phyloP scores from a whole-genome alignment of 2,113 vertebrate genomes.

The Coturnix japonica region DNA sequence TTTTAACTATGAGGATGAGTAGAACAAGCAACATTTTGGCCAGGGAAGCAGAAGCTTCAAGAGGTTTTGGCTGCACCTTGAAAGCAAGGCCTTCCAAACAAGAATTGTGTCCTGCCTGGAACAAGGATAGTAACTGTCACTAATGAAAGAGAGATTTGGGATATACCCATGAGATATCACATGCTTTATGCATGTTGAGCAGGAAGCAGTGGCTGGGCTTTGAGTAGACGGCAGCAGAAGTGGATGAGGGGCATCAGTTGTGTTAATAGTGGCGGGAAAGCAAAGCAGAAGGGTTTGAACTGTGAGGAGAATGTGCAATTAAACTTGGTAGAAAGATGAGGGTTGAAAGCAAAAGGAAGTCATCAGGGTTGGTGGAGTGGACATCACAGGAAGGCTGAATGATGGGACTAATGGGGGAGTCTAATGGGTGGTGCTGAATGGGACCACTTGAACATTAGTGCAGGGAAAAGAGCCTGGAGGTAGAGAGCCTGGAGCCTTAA shows the following conservation, averaged over 20 bases:
- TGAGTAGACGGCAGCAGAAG: neutral
- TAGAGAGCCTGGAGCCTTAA: neutral
- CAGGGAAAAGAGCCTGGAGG: neutral
- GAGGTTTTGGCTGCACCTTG: neutral
- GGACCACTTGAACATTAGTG: neutral
- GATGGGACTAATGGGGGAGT: neutral
- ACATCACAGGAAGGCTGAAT: slow-evolving; percentile 4
- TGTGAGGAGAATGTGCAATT: neutral
- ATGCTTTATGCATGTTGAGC: neutral
- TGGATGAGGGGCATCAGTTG: neutral
- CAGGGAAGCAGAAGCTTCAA: neutral
- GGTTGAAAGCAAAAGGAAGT: slow-evolving; percentile 14
- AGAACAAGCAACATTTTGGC: neutral
- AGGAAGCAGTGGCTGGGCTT: neutral
- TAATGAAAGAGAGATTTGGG: neutral
- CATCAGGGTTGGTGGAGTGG: neutral
- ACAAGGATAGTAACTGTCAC: neutral
- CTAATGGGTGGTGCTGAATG: neutral
- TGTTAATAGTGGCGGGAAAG: neutral
- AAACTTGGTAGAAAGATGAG: neutral
- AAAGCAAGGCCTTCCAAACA: neutral
- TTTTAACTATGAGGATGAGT: neutral
- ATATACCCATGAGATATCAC: neutral
- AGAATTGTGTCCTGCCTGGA: neutral
- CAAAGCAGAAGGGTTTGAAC: neutral